Percentiles rank a stretch among this genome's conserved stretches.
Evolutionary conservation across 2,113 vertebrate genomes (phyloP).

Genomic region (Eupsittula cactorum): DNA sequence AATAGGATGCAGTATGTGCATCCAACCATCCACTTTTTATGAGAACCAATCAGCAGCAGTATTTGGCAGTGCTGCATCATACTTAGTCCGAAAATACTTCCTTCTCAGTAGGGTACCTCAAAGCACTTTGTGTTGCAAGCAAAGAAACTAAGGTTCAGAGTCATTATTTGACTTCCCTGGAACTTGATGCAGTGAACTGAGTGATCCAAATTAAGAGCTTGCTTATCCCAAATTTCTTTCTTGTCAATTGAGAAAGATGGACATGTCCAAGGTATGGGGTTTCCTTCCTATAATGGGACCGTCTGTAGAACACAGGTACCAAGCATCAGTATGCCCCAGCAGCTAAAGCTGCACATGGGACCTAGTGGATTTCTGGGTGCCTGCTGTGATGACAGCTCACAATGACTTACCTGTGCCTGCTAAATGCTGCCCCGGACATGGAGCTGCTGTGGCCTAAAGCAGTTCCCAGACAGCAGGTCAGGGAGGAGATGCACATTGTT

Average conservation of each 20-base stretch:
- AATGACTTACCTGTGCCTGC: not conserved
- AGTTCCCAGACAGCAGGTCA: not conserved
- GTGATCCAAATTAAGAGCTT: not conserved
- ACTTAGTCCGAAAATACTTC: not conserved
- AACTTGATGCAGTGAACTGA: not conserved
- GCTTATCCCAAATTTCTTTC: not conserved
- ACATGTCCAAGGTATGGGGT: not conserved
- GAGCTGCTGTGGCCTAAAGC: not conserved
- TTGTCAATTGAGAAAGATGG: not conserved
- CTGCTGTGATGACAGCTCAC: not conserved
- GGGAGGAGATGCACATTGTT: rapidly evolving
- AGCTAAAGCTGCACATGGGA: not conserved
- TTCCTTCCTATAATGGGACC: not conserved
- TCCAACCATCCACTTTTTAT: not conserved
- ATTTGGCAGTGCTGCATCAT: not conserved
- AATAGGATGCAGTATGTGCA: constrained; percentile 27
- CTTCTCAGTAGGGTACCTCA: not conserved
- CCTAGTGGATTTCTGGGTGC: not conserved
- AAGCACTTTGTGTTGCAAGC: not conserved
- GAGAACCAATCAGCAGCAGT: not conserved
- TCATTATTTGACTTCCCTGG: not conserved
- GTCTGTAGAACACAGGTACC: not conserved
- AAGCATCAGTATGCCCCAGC: not conserved
- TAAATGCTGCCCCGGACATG: not conserved
- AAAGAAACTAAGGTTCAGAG: not conserved